Conservation (phyloP, 2,113 vertebrate species). For the Thymallus thymallus region DNA sequence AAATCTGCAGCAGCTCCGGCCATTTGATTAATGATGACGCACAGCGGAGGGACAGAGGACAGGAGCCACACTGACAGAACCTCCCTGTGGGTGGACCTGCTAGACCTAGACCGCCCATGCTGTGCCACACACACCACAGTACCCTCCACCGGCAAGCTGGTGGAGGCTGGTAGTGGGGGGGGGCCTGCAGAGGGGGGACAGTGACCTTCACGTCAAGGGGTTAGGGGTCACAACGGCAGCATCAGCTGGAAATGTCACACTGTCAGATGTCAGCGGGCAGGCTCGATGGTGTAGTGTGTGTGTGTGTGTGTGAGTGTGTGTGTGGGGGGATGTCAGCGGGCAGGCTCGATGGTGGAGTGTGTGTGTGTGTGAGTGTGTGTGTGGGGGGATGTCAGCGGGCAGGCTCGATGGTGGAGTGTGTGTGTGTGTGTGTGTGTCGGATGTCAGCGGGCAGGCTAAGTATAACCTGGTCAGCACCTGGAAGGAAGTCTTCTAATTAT, state of each 20-base stretch:
- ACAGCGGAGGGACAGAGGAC: slow-evolving; percentile 28
- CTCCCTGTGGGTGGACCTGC: not conserved
- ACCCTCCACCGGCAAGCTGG: not conserved
- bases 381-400: slow-evolving; percentile 74
- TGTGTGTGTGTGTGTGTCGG: slow-evolving; percentile 33
- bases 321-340: slow-evolving; percentile 74
- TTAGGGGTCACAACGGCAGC: slow-evolving; percentile 59
- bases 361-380: slow-evolving; percentile 28
- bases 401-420: slow-evolving; percentile 34
- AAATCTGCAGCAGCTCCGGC: slow-evolving; percentile 63
- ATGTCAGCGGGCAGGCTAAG: slow-evolving; percentile 65
- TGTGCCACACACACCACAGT: not conserved
- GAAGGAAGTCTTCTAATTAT: slow-evolving; percentile 82
- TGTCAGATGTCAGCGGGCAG: slow-evolving; percentile 72
- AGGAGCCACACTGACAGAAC: slow-evolving; percentile 1
- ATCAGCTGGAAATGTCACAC: slow-evolving; percentile 80
- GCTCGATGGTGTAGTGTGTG: slow-evolving; percentile 22
- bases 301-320: slow-evolving; percentile 35
- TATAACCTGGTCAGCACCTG: slow-evolving; percentile 78
- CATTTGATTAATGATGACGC: slow-evolving; percentile 77
- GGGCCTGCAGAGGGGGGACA: not conserved
- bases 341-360: too few species aligned
- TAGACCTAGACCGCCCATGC: not conserved
- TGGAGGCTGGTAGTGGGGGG: not conserved
- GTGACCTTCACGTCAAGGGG: slow-evolving; percentile 70